Evolutionary conservation across 2,113 vertebrate species (phyloP), one percentile per base, ranked within the genome.

Genomic region (Eulemur macaco): DNA sequence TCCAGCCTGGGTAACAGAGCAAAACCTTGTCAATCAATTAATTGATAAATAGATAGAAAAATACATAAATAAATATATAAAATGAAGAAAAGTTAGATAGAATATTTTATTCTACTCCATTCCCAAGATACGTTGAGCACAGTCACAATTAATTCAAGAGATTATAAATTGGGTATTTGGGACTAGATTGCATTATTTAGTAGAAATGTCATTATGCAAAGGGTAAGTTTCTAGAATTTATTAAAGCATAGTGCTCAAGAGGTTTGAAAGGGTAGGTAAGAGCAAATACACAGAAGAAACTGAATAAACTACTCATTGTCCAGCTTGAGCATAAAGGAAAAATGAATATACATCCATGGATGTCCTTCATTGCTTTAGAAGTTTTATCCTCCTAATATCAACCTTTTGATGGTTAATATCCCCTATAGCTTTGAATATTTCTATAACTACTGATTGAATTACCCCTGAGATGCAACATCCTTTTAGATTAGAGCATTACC

Each of bases 1-100:
- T 29, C 27, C 27, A 63, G 60, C 27, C 60, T 63, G 25, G 27
- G 10, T 29, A 27, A 63, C 60, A 63, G 58, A 11, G 60, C 60
- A 63, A 63, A 25, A 29, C 5, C 5, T 29, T 29, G 11, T 63
- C 52, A 52, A 52, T 54, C 15, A 17, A 52, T 52, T 1, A 52
- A 52, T 52, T 3, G 5, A 54, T 5, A 54, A 54, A 54, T 54
- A 54, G 15, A 54, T 56, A 12, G 50, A 77, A 63, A 42, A 89
- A 25, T 86, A 68, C 83, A 60, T 56, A 90, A 92, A 64, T 68
- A 81, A 96, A 89, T 96, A 86, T 96, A 63, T 58, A 96, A 89
- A 96, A 69, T 58, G 58, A 10, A 82, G 74, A 95, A 86, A 93
- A 86, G 37, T 80, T 39, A 69, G 60, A 63, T 74, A 71, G 21